phyloP scores from a whole-genome alignment of 2,797 vertebrate species.

The Myotis findleyi region DNA sequence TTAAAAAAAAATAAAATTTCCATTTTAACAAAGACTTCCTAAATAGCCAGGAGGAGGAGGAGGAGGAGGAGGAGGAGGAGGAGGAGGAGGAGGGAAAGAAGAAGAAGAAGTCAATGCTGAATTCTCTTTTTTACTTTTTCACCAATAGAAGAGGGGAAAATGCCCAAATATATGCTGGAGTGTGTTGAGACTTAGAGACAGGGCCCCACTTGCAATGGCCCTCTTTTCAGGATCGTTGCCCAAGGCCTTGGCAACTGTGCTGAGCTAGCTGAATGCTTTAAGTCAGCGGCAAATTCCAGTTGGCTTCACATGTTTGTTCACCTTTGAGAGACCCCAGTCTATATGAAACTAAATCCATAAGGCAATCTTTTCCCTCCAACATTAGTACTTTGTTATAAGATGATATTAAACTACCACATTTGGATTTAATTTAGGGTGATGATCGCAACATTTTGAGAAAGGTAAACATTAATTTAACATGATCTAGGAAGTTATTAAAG shows the following conservation, averaged over 20 bases:
- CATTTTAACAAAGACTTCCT: constrained; percentile 28
- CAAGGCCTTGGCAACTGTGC: constrained; percentile 61
- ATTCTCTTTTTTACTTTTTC: constrained; percentile 5
- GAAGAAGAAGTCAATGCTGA: not conserved
- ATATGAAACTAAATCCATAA: constrained; percentile 69
- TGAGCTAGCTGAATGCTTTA: constrained; percentile 60
- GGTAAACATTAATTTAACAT: constrained; percentile 74
- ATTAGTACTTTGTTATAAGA: constrained; percentile 70
- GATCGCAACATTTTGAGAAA: constrained; percentile 68
- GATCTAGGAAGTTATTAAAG: constrained; percentile 53
- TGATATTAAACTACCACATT: constrained; percentile 59
- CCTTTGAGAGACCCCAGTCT: constrained; percentile 67
- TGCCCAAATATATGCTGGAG: not conserved
- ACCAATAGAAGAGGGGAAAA: not conserved
- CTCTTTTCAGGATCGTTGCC: constrained; percentile 46
- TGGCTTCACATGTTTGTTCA: constrained; percentile 67
- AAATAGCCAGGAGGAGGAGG: not conserved
- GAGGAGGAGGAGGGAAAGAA: no score
- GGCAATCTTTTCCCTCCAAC: constrained; percentile 66
- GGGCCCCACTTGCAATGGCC: constrained; percentile 6
- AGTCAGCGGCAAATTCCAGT: constrained; percentile 62
- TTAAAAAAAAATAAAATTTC: not conserved
- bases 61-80: no score
- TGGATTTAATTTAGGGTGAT: constrained; percentile 66
- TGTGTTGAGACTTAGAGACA: constrained; percentile 34